These are phyloP conservation scores for Pteria penguin DNA, from an alignment of 2,888 invertebrate genomes.

Conservation along the genomic window DNA sequence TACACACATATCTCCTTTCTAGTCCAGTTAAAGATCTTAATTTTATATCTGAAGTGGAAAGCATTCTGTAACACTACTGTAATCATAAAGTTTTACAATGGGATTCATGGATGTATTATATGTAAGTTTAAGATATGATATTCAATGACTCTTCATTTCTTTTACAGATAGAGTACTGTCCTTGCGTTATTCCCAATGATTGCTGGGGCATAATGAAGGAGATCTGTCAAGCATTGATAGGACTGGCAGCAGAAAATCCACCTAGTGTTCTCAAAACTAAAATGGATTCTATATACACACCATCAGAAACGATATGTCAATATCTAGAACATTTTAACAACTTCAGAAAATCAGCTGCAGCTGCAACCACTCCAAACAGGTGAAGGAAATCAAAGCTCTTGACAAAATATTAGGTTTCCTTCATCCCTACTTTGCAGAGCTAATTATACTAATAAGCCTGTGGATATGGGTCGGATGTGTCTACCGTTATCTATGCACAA, in stretches of 20 bases:
- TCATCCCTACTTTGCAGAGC: no score
- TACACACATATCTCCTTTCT: not conserved
- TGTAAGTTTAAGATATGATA: no score
- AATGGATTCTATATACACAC: slow-evolving; percentile 92
- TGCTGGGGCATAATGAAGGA: slow-evolving; percentile 96
- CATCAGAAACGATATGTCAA: slow-evolving; percentile 95
- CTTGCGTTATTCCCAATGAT: slow-evolving; percentile 91
- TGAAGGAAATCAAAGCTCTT: not conserved
- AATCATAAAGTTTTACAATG: no score
- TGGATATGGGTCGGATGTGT: no score
- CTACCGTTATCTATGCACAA: no score
- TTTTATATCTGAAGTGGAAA: no score
- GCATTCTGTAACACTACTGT: no score
- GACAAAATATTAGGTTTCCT: no score
- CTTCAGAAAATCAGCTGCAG: slow-evolving; percentile 85
- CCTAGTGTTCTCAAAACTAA: slow-evolving; percentile 87
- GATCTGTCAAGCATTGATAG: slow-evolving; percentile 93
- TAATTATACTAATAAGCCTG: no score
- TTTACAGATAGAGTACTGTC: slow-evolving; percentile 92
- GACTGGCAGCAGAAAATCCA: slow-evolving; percentile 84
- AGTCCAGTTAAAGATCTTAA: not conserved
- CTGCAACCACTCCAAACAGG: slow-evolving; percentile 34
- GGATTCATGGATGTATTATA: no score
- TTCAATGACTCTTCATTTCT: not conserved
- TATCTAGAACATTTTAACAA: slow-evolving; percentile 95